Conservation (phyloP, 2,888 invertebrate genomes). For the Patella caerulea region DNA sequence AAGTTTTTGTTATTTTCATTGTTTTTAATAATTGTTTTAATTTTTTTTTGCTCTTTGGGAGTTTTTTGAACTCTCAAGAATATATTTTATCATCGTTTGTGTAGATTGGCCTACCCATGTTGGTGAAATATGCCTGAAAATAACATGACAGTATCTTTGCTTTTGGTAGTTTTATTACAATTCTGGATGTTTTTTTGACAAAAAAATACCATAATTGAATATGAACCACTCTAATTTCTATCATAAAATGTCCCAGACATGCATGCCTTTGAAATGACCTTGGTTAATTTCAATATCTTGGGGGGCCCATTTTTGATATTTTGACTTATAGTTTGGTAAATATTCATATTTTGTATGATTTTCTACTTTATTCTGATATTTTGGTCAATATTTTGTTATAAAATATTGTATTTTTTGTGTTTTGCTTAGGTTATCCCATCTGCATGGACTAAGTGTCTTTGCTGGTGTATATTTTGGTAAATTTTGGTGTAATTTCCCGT, state of each 20-base stretch:
- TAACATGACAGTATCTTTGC: conserved; percentile 10
- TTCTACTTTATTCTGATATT: conserved; percentile 1
- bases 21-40: not conserved
- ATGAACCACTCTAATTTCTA: conserved; percentile 49
- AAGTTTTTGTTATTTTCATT: not conserved
- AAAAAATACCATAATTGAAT: conserved; percentile 33
- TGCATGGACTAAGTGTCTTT: not conserved
- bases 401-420: not conserved
- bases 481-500: not conserved
- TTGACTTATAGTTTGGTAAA: conserved; percentile 41
- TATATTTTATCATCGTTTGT: conserved; percentile 17
- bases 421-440: not conserved
- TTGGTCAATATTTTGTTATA: not conserved
- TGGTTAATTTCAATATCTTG: conserved; percentile 44
- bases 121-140: conserved; percentile 14
- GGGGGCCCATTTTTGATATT: conserved; percentile 64
- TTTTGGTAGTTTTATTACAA: conserved; percentile 14
- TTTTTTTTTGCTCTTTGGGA: not conserved
- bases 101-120: not conserved
- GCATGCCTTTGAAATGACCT: conserved; percentile 53
- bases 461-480: not conserved
- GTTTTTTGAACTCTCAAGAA: not conserved
- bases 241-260: conserved; percentile 29
- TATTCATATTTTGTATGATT: conserved; percentile 14
- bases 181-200: conserved; percentile 22